These are phyloP conservation scores for pig (Sus scrofa) DNA, from an alignment of 2,113 vertebrate genomes.

Conservation along the genomic window DNA sequence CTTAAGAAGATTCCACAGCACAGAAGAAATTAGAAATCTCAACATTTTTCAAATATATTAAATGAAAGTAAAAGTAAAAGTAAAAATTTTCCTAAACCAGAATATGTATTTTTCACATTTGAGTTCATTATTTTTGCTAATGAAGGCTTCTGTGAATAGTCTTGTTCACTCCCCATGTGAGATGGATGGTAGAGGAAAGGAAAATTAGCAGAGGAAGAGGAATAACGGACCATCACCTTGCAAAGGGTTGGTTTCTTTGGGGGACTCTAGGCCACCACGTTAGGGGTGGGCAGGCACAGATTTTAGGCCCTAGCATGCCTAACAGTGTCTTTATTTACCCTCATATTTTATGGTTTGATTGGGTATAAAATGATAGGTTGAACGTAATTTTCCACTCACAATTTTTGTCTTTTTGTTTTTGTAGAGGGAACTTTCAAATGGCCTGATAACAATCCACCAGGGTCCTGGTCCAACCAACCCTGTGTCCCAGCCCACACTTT, in stretches of 20 bases:
- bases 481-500: accelerated
- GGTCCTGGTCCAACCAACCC: not conserved
- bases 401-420: not conserved
- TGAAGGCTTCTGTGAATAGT: not conserved
- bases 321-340: not conserved
- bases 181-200: not conserved
- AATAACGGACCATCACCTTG: not conserved
- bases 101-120: not conserved
- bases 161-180: too few relatives aligned
- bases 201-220: not conserved
- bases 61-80: not conserved
- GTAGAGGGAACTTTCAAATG: not conserved
- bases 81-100: not conserved
- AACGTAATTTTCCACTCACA: not conserved
- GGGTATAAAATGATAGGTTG: not conserved
- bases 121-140: not conserved
- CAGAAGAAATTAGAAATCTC: not conserved
- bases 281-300: too few relatives aligned
- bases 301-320: not conserved
- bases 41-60: not conserved
- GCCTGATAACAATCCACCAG: not conserved
- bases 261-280: too few relatives aligned
- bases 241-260: accelerated
- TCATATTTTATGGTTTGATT: not conserved
- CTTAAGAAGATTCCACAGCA: not conserved